phyloP scores from a whole-genome alignment of 2,888 invertebrate genomes.

The Xylophagus ater region DNA sequence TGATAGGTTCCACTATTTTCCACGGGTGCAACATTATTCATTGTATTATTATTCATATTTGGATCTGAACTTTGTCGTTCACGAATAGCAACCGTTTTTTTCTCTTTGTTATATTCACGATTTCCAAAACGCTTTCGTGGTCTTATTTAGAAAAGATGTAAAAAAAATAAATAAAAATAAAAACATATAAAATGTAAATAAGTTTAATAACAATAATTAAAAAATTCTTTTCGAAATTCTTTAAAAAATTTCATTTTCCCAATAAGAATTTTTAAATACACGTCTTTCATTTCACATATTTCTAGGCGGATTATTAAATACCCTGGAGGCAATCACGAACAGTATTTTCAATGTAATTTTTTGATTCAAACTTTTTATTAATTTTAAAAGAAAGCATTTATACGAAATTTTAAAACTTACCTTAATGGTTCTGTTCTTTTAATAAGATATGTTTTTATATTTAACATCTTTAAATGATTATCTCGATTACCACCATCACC shows the following conservation, averaged over 20 bases:
- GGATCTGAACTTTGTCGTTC: constrained; percentile 10
- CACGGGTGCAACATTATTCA: constrained; percentile 2
- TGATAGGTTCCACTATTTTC: constrained; percentile 1
- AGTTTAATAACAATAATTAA: neutral
- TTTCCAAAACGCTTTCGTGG: constrained; percentile 35
- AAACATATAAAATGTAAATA: neutral
- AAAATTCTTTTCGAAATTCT: too few relatives aligned
- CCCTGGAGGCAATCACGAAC: neutral
- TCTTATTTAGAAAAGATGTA: too few relatives aligned
- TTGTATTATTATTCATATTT: constrained; percentile 11
- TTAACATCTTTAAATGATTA: constrained; percentile 72
- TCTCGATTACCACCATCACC: constrained; percentile 79
- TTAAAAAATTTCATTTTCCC: too few relatives aligned
- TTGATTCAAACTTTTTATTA: too few relatives aligned
- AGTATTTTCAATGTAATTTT: too few relatives aligned
- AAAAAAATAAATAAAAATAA: neutral
- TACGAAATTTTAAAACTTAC: constrained; percentile 21
- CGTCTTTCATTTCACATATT: too few relatives aligned
- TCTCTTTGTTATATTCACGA: constrained; percentile 26
- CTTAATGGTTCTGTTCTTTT: constrained; percentile 66
- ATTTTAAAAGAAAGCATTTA: neutral
- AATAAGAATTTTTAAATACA: too few relatives aligned
- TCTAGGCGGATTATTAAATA: too few relatives aligned
- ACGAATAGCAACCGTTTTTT: constrained; percentile 4
- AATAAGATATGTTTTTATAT: constrained; percentile 81